Percentiles rank a stretch among this genome's conserved stretches.
phyloP scores from a whole-genome alignment of 2,113 vertebrate species.

The human region DNA sequence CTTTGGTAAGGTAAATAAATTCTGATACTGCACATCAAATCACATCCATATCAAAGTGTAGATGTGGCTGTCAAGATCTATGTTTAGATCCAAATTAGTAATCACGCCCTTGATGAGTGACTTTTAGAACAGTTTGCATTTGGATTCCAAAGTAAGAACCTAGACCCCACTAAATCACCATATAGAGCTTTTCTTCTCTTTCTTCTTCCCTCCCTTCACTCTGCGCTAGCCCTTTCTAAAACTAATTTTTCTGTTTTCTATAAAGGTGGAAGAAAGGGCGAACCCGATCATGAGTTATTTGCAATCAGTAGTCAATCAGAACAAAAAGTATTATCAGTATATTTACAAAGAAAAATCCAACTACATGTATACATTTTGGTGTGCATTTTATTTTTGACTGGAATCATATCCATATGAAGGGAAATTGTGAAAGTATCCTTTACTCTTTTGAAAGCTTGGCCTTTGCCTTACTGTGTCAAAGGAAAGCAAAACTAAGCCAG shows the following conservation, averaged over 20 bases:
- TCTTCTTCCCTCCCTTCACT: not conserved
- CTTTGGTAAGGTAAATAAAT: conserved; percentile 53
- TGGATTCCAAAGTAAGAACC: conserved; percentile 12
- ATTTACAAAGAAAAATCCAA: conserved; percentile 63
- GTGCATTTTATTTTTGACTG: conserved; percentile 69
- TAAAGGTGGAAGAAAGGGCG: not conserved
- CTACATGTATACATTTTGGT: conserved; percentile 52
- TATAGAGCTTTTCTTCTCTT: not conserved
- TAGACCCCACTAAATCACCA: not conserved
- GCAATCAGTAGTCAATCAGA: not conserved
- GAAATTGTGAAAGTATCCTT: conserved; percentile 22
- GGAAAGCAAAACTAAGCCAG: conserved; percentile 8
- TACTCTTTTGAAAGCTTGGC: not conserved
- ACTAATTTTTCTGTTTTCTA: not conserved
- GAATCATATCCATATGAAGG: conserved; percentile 49
- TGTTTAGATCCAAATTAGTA: conserved; percentile 21
- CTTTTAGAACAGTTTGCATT: conserved; percentile 21
- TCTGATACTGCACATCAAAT: not conserved
- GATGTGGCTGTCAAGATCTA: conserved; percentile 10
- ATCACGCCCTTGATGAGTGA: not conserved
- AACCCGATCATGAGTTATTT: not conserved
- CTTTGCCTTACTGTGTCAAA: conserved; percentile 12
- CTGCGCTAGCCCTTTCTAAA: not conserved
- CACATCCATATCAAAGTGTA: not conserved
- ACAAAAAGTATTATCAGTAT: not conserved